These are phyloP conservation scores for Platanista minor DNA, from an alignment of 2,113 vertebrate genomes.

Conservation along the genomic window DNA sequence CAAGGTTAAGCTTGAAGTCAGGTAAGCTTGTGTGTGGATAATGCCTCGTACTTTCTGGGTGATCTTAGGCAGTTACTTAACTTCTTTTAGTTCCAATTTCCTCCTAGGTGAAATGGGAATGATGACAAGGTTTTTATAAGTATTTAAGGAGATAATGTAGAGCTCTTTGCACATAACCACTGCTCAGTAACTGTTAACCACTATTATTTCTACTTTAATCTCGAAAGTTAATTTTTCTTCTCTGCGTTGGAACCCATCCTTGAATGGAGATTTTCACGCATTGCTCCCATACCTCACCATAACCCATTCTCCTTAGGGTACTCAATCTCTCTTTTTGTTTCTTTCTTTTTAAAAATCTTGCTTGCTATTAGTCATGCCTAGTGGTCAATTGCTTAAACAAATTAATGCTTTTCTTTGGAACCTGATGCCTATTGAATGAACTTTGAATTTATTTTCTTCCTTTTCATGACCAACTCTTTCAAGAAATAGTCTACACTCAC, in stretches of 20 bases:
- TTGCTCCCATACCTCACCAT: neutral
- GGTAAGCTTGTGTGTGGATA: neutral
- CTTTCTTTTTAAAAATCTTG: neutral
- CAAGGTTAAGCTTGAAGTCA: neutral
- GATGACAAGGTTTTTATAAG: neutral
- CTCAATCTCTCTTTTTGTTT: too few relatives aligned
- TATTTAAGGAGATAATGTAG: neutral
- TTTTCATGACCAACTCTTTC: neutral
- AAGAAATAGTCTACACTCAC: neutral
- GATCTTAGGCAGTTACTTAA: neutral
- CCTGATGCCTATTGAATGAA: neutral
- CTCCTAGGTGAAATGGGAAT: neutral
- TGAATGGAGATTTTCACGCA: neutral
- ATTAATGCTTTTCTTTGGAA: neutral
- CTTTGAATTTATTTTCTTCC: slow-evolving; percentile 17
- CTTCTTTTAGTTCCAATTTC: neutral
- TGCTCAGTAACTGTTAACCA: neutral
- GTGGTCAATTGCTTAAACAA: neutral
- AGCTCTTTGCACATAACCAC: neutral
- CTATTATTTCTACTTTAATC: neutral
- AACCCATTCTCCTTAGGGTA: neutral
- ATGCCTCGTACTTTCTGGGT: neutral
- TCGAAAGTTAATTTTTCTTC: neutral
- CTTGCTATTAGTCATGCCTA: neutral
- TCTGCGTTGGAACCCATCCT: neutral